Percentiles rank a stretch among this genome's conserved stretches.
phyloP scores from a whole-genome alignment of 2,888 invertebrate species.

The Tolmerus cingulatus region DNA sequence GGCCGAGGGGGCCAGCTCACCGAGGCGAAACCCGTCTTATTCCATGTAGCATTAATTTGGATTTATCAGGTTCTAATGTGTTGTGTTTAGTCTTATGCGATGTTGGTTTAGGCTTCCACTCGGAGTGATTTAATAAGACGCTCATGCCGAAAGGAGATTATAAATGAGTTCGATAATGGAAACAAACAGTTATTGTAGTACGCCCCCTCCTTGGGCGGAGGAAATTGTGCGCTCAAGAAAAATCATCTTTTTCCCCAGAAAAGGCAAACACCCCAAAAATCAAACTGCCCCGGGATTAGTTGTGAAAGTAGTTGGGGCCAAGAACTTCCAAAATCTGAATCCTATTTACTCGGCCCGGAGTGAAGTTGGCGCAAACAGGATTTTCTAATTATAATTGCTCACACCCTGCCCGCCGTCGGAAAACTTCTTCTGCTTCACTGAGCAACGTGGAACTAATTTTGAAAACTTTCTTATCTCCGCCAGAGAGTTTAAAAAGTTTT shows the following conservation, averaged over 20 bases:
- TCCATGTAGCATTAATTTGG: conserved; percentile 46
- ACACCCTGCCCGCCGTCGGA: background rate
- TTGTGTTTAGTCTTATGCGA: conserved; percentile 46
- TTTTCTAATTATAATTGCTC: conserved; percentile 27
- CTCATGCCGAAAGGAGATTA: conserved; percentile 44
- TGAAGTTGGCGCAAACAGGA: background rate
- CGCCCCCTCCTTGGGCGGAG: background rate
- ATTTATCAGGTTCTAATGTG: conserved; percentile 49
- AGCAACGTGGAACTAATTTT: background rate
- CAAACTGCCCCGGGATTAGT: background rate
- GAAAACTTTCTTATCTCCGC: conserved; percentile 10
- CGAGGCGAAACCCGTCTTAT: conserved; percentile 24
- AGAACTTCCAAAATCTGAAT: background rate
- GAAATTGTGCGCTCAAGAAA: conserved; percentile 5
- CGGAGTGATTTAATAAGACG: conserved; percentile 43
- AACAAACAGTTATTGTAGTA: conserved; percentile 33
- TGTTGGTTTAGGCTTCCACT: conserved; percentile 28
- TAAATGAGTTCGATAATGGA: conserved; percentile 39
- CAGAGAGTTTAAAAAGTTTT: conserved; percentile 20
- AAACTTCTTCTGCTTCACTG: background rate
- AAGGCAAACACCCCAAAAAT: background rate
- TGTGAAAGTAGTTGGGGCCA: background rate
- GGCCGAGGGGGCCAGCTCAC: background rate
- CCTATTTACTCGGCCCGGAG: background rate
- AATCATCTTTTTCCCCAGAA: background rate